Evolutionary conservation across 2,888 invertebrate species (phyloP).

Genomic region (Nephrocerus scutellatus): DNA sequence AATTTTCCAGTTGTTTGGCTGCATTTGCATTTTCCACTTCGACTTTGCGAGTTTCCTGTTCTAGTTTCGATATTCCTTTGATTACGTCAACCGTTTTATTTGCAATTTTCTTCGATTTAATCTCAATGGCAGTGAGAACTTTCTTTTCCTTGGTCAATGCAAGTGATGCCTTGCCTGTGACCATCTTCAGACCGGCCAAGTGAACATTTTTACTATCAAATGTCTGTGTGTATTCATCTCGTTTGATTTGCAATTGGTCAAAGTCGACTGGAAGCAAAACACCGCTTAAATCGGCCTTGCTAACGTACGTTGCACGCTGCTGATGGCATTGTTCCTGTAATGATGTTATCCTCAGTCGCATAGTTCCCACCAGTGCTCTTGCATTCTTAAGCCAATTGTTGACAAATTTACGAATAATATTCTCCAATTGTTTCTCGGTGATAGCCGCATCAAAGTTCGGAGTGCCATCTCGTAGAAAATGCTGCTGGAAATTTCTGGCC

Average conservation of each 20-base stretch:
- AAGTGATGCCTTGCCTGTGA: constrained; percentile 50
- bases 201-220: constrained; percentile 51
- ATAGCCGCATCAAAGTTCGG: constrained; percentile 35
- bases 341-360: constrained; percentile 50
- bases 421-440: constrained; percentile 38
- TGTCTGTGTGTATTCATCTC: constrained; percentile 47
- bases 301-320: constrained; percentile 36
- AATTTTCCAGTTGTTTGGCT: constrained; percentile 35
- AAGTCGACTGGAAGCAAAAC: constrained; percentile 54
- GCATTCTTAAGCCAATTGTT: constrained; percentile 52
- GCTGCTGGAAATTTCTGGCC: constrained; percentile 45
- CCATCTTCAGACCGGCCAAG: constrained; percentile 51
- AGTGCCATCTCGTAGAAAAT: constrained; percentile 32
- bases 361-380: constrained; percentile 49
- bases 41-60: constrained; percentile 38
- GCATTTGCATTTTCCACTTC: constrained; percentile 44
- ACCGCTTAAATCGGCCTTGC: constrained; percentile 51
- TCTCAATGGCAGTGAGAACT: constrained; percentile 41
- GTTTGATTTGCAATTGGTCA: constrained; percentile 53
- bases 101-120: constrained; percentile 43
- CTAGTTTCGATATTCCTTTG: constrained; percentile 45
- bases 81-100: constrained; percentile 44
- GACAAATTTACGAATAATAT: constrained; percentile 48
- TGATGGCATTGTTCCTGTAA: constrained; percentile 48
- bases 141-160: constrained; percentile 51